Conservation (phyloP, 2,113 vertebrate genomes). For the Oriolus oriolus region DNA sequence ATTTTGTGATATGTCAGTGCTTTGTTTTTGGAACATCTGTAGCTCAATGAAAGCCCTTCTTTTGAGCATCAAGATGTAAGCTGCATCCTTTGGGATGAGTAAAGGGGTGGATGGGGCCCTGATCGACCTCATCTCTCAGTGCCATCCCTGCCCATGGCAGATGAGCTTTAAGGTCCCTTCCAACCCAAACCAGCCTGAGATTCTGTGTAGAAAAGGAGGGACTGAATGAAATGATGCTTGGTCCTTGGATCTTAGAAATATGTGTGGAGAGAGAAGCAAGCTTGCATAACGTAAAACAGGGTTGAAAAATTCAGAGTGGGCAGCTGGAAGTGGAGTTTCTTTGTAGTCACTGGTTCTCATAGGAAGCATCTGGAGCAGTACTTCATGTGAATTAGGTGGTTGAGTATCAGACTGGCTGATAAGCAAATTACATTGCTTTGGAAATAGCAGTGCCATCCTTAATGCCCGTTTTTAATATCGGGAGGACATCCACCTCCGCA, state of each 20-base stretch:
- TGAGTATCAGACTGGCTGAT: not conserved
- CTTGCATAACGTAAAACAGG: not conserved
- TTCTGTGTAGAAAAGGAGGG: not conserved
- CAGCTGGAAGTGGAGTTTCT: not conserved
- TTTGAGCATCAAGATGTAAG: not conserved
- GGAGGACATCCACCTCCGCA: not conserved
- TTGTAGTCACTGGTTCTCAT: not conserved
- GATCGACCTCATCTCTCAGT: not conserved
- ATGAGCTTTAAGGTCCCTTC: not conserved
- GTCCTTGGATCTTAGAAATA: not conserved
- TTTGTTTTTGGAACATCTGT: not conserved
- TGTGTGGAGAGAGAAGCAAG: not conserved
- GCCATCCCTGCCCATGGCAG: not conserved
- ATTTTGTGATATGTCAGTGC: rapidly evolving
- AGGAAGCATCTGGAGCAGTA: not conserved
- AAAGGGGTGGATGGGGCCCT: not conserved
- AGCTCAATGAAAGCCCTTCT: not conserved
- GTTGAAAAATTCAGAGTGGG: not conserved
- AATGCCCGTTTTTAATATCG: not conserved
- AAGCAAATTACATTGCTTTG: not conserved
- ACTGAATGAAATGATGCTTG: not conserved
- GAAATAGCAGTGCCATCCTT: not conserved
- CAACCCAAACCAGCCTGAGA: not conserved
- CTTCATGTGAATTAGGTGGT: not conserved
- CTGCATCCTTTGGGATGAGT: not conserved